Conservation (phyloP, 2,888 invertebrate species). For the Digitonthophagus gazella region DNA sequence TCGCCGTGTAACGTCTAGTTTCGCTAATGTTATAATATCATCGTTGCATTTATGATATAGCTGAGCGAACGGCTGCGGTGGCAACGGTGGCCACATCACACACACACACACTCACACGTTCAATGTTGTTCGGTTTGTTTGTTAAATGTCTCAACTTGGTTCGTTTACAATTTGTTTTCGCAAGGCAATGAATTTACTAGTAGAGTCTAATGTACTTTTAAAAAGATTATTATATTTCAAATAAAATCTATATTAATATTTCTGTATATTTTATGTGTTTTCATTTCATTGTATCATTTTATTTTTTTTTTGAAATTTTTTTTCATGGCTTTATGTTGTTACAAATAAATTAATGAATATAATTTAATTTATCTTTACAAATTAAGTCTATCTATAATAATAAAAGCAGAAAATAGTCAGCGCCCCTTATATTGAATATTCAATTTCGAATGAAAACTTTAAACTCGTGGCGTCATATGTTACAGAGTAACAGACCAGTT, state of each 20-base stretch:
- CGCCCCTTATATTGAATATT: too few relatives aligned
- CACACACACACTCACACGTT: not conserved
- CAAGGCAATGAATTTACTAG: constrained; percentile 14
- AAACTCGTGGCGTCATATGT: too few relatives aligned
- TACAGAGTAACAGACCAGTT: too few relatives aligned
- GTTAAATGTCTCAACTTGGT: not conserved
- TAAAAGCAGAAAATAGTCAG: too few relatives aligned
- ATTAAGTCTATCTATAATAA: too few relatives aligned
- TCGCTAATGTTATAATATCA: not conserved
- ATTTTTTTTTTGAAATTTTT: too few relatives aligned
- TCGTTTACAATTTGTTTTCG: constrained; percentile 6
- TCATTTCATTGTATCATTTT: not conserved
- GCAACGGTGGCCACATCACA: not conserved
- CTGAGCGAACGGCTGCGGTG: constrained; percentile 1
- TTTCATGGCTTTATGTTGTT: too few relatives aligned
- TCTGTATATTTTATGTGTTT: constrained; percentile 18
- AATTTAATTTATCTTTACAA: too few relatives aligned
- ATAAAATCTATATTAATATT: constrained; percentile 28
- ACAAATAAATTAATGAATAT: too few relatives aligned
- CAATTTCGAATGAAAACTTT: too few relatives aligned
- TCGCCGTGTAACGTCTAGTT: not conserved
- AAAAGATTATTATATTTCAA: constrained; percentile 26
- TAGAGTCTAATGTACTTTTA: constrained; percentile 22
- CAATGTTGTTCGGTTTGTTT: constrained; percentile 1
- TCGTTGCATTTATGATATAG: not conserved